phyloP scores from a whole-genome alignment of 2,888 invertebrate species.

The Tipula vernalis region DNA sequence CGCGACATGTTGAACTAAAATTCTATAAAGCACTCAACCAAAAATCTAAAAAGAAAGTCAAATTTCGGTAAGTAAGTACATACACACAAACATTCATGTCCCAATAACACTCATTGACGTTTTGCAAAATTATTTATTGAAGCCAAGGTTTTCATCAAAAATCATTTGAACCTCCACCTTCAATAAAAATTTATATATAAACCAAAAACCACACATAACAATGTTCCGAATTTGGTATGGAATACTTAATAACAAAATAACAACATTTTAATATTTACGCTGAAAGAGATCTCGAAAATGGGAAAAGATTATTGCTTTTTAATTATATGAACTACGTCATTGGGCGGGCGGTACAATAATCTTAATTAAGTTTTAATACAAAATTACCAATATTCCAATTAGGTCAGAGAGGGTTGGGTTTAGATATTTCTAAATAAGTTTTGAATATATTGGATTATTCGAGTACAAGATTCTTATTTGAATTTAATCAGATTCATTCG shows the following conservation, averaged over 20 bases:
- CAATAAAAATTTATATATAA: background rate
- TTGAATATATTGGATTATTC: too few species aligned
- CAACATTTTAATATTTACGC: background rate
- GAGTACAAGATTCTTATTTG: too few species aligned
- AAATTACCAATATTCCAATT: too few species aligned
- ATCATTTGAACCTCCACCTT: background rate
- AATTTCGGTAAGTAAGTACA: background rate
- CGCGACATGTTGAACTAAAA: background rate
- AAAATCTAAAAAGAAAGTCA: background rate
- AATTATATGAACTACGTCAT: too few species aligned
- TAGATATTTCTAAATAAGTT: too few species aligned
- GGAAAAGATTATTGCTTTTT: background rate
- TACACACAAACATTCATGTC: background rate
- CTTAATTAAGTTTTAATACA: too few species aligned
- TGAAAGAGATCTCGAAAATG: background rate
- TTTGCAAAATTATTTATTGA: background rate
- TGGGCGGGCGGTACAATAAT: too few species aligned
- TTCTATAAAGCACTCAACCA: background rate
- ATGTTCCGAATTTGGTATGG: background rate
- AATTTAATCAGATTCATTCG: too few species aligned
- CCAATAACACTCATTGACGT: background rate
- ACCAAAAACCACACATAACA: background rate
- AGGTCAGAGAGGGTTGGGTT: too few species aligned
- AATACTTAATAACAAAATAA: background rate
- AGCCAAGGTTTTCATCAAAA: background rate